These are phyloP conservation scores for Scomber scombrus DNA, from an alignment of 2,113 vertebrate genomes.

Conservation along the genomic window DNA sequence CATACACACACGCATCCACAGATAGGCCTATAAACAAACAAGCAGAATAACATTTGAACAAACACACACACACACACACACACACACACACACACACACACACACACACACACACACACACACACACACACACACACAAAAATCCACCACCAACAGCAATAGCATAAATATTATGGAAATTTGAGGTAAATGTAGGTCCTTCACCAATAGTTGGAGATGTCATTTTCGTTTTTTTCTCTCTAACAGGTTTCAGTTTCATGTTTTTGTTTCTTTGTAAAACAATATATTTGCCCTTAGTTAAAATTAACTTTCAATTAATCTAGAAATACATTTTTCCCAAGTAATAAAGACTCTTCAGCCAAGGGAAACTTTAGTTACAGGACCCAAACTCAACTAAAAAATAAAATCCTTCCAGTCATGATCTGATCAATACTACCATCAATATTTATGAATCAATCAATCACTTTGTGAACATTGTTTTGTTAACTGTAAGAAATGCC, in stretches of 20 bases:
- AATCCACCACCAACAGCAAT: conserved; percentile 29
- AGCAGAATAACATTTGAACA: conserved; percentile 65
- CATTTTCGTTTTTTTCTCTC: conserved; percentile 38
- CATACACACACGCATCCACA: conserved; percentile 47
- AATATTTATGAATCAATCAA: too few relatives aligned
- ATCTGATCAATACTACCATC: too few relatives aligned
- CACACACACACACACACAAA: conserved; percentile 33
- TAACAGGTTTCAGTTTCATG: conserved; percentile 19
- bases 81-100: conserved; percentile 40
- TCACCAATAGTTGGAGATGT: conserved; percentile 69
- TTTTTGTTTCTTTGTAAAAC: conserved; percentile 20
- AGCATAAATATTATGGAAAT: conserved; percentile 52
- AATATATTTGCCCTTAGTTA: not conserved
- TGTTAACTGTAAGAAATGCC: too few relatives aligned
- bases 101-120: conserved; percentile 46
- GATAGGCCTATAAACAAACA: conserved; percentile 76
- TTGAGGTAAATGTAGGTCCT: conserved; percentile 48
- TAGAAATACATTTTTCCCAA: not conserved
- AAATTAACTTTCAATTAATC: conserved; percentile 3
- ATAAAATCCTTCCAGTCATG: not conserved
- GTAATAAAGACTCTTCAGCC: conserved; percentile 1
- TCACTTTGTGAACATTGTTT: too few relatives aligned
- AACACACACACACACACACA: conserved; percentile 37
- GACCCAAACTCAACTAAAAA: not conserved
- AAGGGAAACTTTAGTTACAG: not conserved